Base-by-base conservation (phyloP, 2,113 vertebrate genomes). In the Ammospiza caudacuta region DNA sequence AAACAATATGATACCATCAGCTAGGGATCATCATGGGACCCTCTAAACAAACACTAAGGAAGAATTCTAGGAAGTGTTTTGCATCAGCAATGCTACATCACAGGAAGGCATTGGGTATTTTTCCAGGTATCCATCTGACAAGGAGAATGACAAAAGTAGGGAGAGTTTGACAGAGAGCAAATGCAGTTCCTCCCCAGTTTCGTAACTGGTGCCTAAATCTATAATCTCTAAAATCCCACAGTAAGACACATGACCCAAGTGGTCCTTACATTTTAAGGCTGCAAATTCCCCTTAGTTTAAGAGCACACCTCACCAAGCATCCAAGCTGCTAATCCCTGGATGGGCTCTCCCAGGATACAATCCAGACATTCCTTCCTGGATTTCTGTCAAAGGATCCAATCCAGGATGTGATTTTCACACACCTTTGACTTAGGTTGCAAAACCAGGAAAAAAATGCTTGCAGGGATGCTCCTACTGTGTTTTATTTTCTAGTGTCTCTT, bases 391-490 rank as follows among this genome's bases (percentile, higher is more conserved):
- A 72, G 23, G 47, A 62, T 59, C 52, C 35, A 47, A 9, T 18
- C 33, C 62, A 59, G 27, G 16, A 24, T 19, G 33, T 35, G 35
- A 4, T 57, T 91, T 91, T 64, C 33, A 61, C 18, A 44, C 43
- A 84, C 1, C 3, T 89, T 35, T 91, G 29, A 15, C 33, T 43
- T 41, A 54, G 28, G 27, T 21, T 35, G 61, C 33, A 87, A 28
- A 83, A 73, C 31, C 9, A 85, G 9, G 18, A 31, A 76, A 54
- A 54, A 69, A 91, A 25, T 10, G 5, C 8, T 73, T 86, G 12
- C 54, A 83, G 6, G 17, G 35, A 47, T 63, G 27, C 20, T 23
- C 39, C 39, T 20, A 25, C 1, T 13, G 21, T 0, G 0, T 49
- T 41, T 61, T 44, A 11, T 25, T 83, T 84, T 63, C n/a, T 23